Conservation (phyloP, 2,797 vertebrate species). For the Spea hammondii region DNA sequence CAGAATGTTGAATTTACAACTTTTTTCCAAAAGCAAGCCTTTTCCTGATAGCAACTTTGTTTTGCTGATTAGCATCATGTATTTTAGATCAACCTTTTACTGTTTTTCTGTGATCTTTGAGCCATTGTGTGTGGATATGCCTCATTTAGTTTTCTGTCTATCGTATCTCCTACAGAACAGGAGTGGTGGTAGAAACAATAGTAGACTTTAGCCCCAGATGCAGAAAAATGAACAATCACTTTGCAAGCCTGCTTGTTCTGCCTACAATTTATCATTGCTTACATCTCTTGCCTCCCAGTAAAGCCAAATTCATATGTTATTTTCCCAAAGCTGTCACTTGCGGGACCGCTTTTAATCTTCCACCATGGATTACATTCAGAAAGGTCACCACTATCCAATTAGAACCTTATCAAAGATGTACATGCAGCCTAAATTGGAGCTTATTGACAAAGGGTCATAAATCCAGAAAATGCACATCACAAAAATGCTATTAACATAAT, state of each 20-base stretch:
- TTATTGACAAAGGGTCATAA: slow-evolving; percentile 76
- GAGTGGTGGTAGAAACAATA: neutral
- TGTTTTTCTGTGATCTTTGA: neutral
- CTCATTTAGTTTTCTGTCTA: no score
- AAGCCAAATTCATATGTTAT: slow-evolving; percentile 73
- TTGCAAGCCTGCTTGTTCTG: slow-evolving; percentile 60
- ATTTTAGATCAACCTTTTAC: no score
- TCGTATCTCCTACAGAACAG: neutral
- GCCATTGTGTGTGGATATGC: neutral
- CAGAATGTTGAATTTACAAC: no score
- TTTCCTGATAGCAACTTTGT: no score
- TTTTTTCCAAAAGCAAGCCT: no score
- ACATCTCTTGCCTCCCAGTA: slow-evolving; percentile 74
- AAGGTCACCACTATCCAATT: slow-evolving; percentile 93
- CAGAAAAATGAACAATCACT: slow-evolving; percentile 69
- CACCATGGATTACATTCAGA: slow-evolving; percentile 75
- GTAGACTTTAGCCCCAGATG: slow-evolving; percentile 63
- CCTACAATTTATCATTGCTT: slow-evolving; percentile 76
- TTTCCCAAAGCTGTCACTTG: slow-evolving; percentile 77
- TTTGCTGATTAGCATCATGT: no score
- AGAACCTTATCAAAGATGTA: slow-evolving; percentile 90
- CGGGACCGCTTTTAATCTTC: slow-evolving; percentile 78
- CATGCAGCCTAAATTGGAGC: slow-evolving; percentile 68
- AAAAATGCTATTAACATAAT: slow-evolving; percentile 66
- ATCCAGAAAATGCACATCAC: slow-evolving; percentile 71